Percentiles rank a stretch among this genome's conserved stretches.
phyloP scores from a whole-genome alignment of 1,140 invertebrate genomes.

The Plodia interpunctella region DNA sequence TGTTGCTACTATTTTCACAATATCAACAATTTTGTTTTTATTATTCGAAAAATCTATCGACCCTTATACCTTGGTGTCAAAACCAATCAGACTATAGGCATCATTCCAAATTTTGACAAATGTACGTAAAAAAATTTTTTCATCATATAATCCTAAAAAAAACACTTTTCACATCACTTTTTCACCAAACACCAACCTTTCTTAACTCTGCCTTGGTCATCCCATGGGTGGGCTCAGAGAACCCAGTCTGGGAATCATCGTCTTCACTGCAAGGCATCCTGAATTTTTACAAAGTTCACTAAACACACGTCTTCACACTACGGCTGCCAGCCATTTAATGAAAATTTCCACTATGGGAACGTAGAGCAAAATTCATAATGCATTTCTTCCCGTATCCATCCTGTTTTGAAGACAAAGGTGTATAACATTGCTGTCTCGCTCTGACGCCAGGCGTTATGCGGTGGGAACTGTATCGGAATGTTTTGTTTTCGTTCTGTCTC shows the following conservation, averaged over 20 bases:
- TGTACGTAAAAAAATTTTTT: constrained; percentile 11
- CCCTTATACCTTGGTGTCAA: no score
- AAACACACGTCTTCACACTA: constrained; percentile 29
- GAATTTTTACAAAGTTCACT: constrained; percentile 17
- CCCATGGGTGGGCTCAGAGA: constrained; percentile 48
- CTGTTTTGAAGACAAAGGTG: constrained; percentile 36
- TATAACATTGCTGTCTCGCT: constrained; percentile 39
- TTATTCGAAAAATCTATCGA: no score
- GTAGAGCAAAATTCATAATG: constrained; percentile 57
- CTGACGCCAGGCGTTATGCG: constrained; percentile 26
- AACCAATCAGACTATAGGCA: no score
- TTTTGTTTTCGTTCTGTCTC: constrained; percentile 73
- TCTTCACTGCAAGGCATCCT: constrained; percentile 69
- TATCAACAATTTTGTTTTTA: no score
- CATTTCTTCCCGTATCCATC: constrained; percentile 46
- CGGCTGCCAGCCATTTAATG: constrained; percentile 35
- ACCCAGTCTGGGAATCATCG: constrained; percentile 65
- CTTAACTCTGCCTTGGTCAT: constrained; percentile 65
- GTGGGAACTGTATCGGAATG: constrained; percentile 75
- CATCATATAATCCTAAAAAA: neutral
- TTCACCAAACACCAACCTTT: constrained; percentile 43
- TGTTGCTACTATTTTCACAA: no score
- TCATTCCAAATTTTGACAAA: no score
- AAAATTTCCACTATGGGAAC: constrained; percentile 34
- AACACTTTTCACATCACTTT: neutral